Evolutionary conservation across 2,888 invertebrate genomes (phyloP), one percentile per base, ranked within the genome.

Genomic region (Melikaiella ostensackeni): DNA sequence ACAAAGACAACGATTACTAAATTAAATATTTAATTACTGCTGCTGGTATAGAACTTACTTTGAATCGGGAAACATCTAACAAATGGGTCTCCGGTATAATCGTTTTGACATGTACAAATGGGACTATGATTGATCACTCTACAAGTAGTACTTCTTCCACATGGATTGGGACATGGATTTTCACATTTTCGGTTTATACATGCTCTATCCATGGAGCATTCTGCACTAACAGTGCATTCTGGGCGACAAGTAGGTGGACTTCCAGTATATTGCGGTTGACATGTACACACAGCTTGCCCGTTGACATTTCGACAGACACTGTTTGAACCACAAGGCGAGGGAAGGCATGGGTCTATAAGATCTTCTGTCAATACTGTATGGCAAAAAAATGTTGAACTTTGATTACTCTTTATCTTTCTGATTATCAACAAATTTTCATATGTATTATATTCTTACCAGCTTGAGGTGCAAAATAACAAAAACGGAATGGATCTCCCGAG

Each of bases 121-220:
- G 97, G 96, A 84, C 95, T 94, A 90, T 97, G 97, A 89, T 96
- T 96, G 84, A 95, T 93, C 73, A 96, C 96, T 84, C 93, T 94
- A 90, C 97, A 97, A 81, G 94, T 92, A 38, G 97, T 95, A 89
- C 95, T 94, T 79, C 94, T 91, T 74, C 96, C 96, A 89, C 96
- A 96, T 74, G 95, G 94, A 66, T 96, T 96, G 64, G 94, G 93
- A 89, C 97, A 97, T 77, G 97, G 96, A 89, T 97, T 95, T 79
- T 93, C 92, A 90, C 97, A 97, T 91, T 94, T 95, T 88, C 95
- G 95, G 90, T 95, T 95, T 84, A 96, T 94, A 90, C 97, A 97
- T 79, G 97, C 96, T 89, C 94, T 93, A 88, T 94, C 95, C 84
- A 94, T 94, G 11, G 95, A 93, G 89, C 97, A 97, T 83, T 96